Evolutionary conservation across 1,140 invertebrate genomes (phyloP), one percentile per base, ranked within the genome.

Genomic region (Teleogryllus occipitalis): DNA sequence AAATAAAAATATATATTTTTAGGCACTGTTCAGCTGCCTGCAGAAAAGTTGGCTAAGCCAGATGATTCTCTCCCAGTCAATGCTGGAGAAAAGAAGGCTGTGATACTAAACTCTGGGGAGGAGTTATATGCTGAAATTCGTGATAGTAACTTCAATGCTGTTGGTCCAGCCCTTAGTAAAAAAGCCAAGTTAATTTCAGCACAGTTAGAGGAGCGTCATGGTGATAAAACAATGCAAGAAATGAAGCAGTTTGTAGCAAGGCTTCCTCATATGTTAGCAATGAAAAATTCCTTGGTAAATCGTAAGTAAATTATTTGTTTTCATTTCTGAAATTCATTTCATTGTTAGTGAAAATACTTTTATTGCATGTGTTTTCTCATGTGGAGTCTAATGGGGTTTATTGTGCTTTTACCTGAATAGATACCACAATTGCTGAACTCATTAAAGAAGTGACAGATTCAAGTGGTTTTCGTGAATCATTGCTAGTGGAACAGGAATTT

Each of bases 141-240:
- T 74, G 97, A 98, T 85, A 96, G 95, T 87, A 97, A 96, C 87
- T 98, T 99, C 84, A 96, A 95, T 86, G 94, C 94, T 80, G 95
- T 98, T 39, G 96, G 96, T 21, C 90, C 92, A 76, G 90, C 93
- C 54, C 87, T 99, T 1, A 96, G 94, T 76, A 92, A 92, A 83
- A 97, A 97, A 87, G 96, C 96, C 0, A 96, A 94, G 85, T 87
- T 92, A 10, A 95, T 98, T 72, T 93, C 95, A 80, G 90, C 91
- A 0, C 93, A 97, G 85, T 91, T 96, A 86, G 95, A 97, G 85
- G 95, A 97, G 84, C 89, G 93, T 74, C 93, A 95, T 85, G 90
- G 91, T 46, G 93, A 96, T 72, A 96, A 96, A 85, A 94, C 95
- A 15, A 92, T 99, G 39, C 92, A 95, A 84, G 96, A 98, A 87